phyloP scores from a whole-genome alignment of 2,113 vertebrate genomes.

The Casuarius casuarius region DNA sequence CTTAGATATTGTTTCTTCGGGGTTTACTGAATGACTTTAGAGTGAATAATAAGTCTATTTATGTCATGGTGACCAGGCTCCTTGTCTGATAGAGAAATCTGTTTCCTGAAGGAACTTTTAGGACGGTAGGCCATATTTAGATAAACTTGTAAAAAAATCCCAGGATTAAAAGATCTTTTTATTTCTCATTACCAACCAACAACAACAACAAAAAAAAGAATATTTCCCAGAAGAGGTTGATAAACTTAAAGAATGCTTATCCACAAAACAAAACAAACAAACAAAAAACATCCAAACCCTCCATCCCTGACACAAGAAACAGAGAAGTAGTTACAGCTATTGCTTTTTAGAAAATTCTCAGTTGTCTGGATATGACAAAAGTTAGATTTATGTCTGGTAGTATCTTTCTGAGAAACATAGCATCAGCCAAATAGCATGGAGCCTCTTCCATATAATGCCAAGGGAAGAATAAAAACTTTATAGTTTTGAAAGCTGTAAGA shows the following conservation, averaged over 20 bases:
- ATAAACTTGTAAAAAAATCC: not conserved
- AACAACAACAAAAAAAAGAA: not conserved
- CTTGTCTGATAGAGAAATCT: not conserved
- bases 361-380: not conserved
- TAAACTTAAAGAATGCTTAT: not conserved
- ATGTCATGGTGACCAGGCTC: not conserved
- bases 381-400: not conserved
- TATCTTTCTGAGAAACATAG: not conserved
- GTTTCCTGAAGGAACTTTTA: not conserved
- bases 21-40: slow-evolving; percentile 11
- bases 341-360: not conserved
- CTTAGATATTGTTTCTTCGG: slow-evolving; percentile 12
- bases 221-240: not conserved
- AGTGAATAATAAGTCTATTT: slow-evolving; percentile 26
- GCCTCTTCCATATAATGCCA: not conserved
- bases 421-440: not conserved
- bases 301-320: not conserved
- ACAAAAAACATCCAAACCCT: not conserved
- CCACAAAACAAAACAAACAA: not conserved
- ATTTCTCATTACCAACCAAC: not conserved
- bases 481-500: slow-evolving; percentile 4
- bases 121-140: not conserved
- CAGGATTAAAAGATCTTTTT: not conserved
- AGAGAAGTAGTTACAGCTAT: not conserved
- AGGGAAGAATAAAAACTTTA: slow-evolving; percentile 46